Evolutionary conservation across 2,888 invertebrate species (phyloP).

Genomic region (Agelastica alni): DNA sequence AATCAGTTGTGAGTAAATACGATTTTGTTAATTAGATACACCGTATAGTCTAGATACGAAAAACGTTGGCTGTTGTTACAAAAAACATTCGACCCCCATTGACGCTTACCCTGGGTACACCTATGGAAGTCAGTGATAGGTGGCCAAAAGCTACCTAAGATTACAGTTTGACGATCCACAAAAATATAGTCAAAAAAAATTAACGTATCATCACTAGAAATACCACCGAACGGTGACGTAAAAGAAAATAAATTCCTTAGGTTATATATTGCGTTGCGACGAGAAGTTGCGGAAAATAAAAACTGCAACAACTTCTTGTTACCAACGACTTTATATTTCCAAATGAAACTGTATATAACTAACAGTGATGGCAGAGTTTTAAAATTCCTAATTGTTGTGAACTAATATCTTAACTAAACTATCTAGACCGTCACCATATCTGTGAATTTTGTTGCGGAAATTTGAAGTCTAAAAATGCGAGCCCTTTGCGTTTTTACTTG

Average conservation of each 20-base stretch:
- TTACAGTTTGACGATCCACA: constrained; percentile 18
- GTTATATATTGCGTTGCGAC: not conserved
- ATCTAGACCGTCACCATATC: constrained; percentile 34
- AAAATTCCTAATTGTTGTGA: constrained; percentile 35
- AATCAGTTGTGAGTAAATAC: too few relatives aligned
- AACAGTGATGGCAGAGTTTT: constrained; percentile 34
- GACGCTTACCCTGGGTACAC: constrained; percentile 22
- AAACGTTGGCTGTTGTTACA: constrained; percentile 22
- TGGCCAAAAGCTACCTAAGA: constrained; percentile 36
- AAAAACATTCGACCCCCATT: constrained; percentile 17
- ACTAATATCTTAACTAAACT: constrained; percentile 35
- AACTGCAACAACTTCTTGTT: constrained; percentile 5
- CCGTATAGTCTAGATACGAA: not conserved
- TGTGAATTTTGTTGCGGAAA: constrained; percentile 27
- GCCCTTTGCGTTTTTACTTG: constrained; percentile 34
- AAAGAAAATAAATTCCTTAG: constrained; percentile 8
- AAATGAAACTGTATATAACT: constrained; percentile 19
- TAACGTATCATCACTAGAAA: not conserved
- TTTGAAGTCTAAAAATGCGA: constrained; percentile 31
- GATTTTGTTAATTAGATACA: too few relatives aligned
- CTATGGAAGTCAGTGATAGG: constrained; percentile 24
- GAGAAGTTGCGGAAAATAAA: not conserved
- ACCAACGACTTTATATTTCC: constrained; percentile 16
- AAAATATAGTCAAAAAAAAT: constrained; percentile 15
- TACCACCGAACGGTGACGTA: not conserved